Percentiles rank a stretch among this genome's conserved stretches.
Evolutionary conservation across 2,113 vertebrate species (phyloP).

Genomic region (Brachyhypopomus gauderio): DNA sequence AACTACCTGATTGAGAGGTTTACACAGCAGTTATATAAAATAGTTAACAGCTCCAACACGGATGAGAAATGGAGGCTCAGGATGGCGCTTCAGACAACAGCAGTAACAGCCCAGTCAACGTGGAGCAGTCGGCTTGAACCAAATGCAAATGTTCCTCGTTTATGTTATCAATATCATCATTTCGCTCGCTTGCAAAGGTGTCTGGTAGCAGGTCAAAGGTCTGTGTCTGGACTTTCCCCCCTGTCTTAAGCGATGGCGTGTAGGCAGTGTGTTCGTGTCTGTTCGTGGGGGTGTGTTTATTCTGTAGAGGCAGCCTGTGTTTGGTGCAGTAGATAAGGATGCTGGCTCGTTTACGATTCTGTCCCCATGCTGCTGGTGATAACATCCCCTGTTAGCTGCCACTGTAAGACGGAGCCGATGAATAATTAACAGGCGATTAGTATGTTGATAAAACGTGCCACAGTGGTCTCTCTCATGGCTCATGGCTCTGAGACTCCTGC

Average conservation of each 20-base stretch:
- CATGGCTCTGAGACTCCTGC: neutral
- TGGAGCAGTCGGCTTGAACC: neutral
- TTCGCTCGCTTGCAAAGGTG: neutral
- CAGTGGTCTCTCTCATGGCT: conserved; percentile 6
- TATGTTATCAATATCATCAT: neutral
- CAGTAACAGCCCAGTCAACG: neutral
- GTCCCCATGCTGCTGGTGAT: conserved; percentile 47
- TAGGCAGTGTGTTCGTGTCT: neutral
- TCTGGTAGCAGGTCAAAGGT: too few species aligned
- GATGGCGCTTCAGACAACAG: neutral
- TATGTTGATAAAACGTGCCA: neutral
- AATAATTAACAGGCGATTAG: conserved; percentile 68
- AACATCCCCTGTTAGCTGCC: conserved; percentile 48
- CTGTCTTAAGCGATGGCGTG: too few species aligned
- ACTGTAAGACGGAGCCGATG: conserved; percentile 59
- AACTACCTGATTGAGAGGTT: neutral
- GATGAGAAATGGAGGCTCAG: neutral
- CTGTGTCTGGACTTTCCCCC: too few species aligned
- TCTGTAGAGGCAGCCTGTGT: neutral
- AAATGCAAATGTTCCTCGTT: neutral
- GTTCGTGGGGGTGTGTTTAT: conserved; percentile 14
- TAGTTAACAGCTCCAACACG: neutral
- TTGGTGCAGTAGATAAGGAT: conserved; percentile 13
- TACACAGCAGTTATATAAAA: neutral
- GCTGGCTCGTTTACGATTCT: conserved; percentile 46